Percentiles rank a stretch among this genome's conserved stretches.
These are phyloP conservation scores for Leptarthrus brevirostris DNA, from an alignment of 2,888 invertebrate species.

Conservation along the genomic window DNA sequence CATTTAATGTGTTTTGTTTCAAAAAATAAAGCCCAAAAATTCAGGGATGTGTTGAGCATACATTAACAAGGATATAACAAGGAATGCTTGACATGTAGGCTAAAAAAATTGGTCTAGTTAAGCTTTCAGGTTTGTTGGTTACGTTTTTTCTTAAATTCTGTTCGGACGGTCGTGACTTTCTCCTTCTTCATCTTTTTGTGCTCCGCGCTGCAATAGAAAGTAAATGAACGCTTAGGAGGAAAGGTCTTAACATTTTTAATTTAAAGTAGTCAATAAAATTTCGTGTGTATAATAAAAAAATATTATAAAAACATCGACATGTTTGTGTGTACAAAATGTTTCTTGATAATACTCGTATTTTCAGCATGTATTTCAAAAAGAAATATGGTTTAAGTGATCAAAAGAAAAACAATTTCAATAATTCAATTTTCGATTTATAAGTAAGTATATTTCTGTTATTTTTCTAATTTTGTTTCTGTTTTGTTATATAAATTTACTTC, in stretches of 20 bases:
- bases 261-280: neutral
- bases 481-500: conserved; percentile 63
- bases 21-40: conserved; percentile 13
- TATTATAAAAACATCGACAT: neutral
- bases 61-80: conserved; percentile 16
- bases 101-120: conserved; percentile 12
- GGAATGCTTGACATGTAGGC: conserved; percentile 5
- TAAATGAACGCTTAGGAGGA: conserved; percentile 19
- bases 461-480: conserved; percentile 53
- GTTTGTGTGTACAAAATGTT: neutral
- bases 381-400: neutral
- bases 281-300: neutral
- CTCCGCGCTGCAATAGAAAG: conserved; percentile 60
- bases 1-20: conserved; percentile 21
- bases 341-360: too few relatives aligned
- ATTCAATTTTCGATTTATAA: conserved; percentile 24
- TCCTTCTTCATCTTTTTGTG: conserved; percentile 65
- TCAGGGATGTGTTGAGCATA: neutral
- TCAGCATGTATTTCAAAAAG: too few relatives aligned
- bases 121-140: conserved; percentile 52
- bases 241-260: conserved; percentile 16
- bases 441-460: conserved; percentile 47
- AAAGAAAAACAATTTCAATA: conserved; percentile 22
- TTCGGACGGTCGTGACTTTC: conserved; percentile 58
- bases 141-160: conserved; percentile 56